phyloP scores from a whole-genome alignment of 2,888 invertebrate genomes.

The Agonopterix heracliana region DNA sequence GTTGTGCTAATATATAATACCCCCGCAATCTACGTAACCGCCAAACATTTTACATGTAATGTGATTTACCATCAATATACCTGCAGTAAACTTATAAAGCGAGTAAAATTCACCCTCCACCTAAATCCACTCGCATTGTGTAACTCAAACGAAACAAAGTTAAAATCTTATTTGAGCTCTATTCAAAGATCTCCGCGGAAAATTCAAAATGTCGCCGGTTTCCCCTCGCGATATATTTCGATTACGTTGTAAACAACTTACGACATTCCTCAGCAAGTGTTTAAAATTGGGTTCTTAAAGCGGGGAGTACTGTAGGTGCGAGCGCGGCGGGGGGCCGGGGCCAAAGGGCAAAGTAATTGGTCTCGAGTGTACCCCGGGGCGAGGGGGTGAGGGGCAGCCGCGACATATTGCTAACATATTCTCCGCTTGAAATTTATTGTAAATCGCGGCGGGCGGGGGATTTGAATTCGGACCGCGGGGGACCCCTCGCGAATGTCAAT shows the following conservation, averaged over 20 bases:
- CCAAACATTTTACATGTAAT: too few species aligned
- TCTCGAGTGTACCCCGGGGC: slow-evolving; percentile 28
- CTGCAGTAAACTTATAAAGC: not conserved
- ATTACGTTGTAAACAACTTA: slow-evolving; percentile 64
- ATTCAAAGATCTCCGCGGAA: slow-evolving; percentile 41
- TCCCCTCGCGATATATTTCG: slow-evolving; percentile 28
- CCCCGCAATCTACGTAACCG: too few species aligned
- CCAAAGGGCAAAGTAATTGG: slow-evolving; percentile 43
- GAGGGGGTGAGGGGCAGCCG: slow-evolving; percentile 8
- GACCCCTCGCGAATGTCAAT: slow-evolving; percentile 53
- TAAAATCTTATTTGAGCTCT: slow-evolving; percentile 38
- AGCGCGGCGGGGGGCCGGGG: slow-evolving; percentile 25
- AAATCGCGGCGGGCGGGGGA: slow-evolving; percentile 66
- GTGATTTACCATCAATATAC: too few species aligned
- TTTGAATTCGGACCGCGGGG: slow-evolving; percentile 42
- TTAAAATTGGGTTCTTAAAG: slow-evolving; percentile 40
- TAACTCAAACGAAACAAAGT: slow-evolving; percentile 16
- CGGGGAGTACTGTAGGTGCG: slow-evolving; percentile 11
- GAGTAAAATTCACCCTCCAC: not conserved
- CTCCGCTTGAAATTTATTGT: slow-evolving; percentile 71
- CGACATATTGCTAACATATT: slow-evolving; percentile 72
- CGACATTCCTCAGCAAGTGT: slow-evolving; percentile 53
- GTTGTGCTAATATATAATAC: too few species aligned
- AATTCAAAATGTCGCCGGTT: slow-evolving; percentile 25
- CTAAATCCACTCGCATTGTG: not conserved